Base-by-base conservation (phyloP, 2,113 vertebrate genomes). In the Cololabis saira region DNA sequence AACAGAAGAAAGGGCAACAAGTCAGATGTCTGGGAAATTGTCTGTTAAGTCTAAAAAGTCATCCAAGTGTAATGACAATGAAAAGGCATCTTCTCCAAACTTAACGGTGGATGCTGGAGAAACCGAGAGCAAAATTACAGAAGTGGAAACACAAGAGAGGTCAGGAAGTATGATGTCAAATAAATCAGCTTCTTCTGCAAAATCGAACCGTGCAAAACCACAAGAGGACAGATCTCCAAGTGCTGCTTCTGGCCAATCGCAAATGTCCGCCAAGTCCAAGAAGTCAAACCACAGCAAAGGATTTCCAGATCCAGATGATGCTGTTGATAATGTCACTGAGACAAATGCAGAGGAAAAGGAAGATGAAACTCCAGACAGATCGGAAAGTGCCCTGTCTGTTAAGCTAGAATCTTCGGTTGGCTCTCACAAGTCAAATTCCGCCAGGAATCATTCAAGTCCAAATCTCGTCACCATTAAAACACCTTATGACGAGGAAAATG, bases 381-480 rank as follows among this genome's bases (percentile, higher is more conserved):
- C 64, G 59, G 21, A 41, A 2, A 88, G 86, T 47, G 65, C 44
- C 44, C 27, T 85, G 59, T 89, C 86, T n/a, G 71, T 48, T 0
- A 85, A 74, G 53, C 89, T 87, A 10, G 79, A 73, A 33, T 64
- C 59, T 12, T 89, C 90, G 16, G 52, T 30, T 15, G 48, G 30
- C 33, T 86, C 84, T 40, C 61, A 72, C 47, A 88, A 67, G 57
- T 67, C 70, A 50, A 67, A 49, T 13, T 66, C 59, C 5, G 42
- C 5, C 33, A 71, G 51, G 8, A 60, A 40, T 60, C n/a, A 48
- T 41, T 55, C 67, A 24, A 61, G 17, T 53, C 33, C 63, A 59
- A 80, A 83, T 60, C 37, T 61, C 12, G 58, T 75, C 27, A 80
- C 71, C 0, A 81, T 82, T 13, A 74, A 79, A 47, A 70, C 64